Evolutionary conservation across 2,113 vertebrate species (phyloP).

Genomic region (Hippotragus niger): DNA sequence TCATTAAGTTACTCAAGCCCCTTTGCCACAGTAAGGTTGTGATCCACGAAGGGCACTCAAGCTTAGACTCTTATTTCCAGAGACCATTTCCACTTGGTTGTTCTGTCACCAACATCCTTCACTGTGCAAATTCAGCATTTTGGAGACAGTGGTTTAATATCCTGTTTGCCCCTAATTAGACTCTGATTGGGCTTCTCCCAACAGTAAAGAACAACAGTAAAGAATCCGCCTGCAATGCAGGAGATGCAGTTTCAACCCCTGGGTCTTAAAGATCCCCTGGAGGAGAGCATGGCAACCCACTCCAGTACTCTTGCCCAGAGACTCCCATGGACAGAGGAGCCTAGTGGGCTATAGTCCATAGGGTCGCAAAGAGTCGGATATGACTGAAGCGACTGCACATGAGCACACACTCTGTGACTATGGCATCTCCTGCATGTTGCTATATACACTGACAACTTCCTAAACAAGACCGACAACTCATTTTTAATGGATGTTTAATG

Average conservation of each 20-base stretch:
- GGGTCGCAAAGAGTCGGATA: neutral
- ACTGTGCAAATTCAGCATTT: neutral
- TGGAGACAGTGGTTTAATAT: neutral
- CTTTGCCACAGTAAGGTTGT: neutral
- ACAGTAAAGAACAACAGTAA: neutral
- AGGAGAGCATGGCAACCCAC: neutral
- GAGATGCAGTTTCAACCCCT: neutral
- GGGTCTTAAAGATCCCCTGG: neutral
- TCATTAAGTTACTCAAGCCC: neutral
- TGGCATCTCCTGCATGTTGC: neutral
- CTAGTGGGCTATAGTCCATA: neutral
- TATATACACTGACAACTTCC: neutral
- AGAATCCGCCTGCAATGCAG: neutral
- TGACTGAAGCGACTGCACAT: fast-evolving
- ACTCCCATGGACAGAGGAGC: neutral
- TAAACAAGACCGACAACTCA: neutral
- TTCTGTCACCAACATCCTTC: neutral
- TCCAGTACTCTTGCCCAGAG: neutral
- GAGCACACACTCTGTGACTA: neutral
- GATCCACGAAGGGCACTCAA: neutral
- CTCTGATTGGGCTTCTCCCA: neutral
- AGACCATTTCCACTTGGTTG: neutral
- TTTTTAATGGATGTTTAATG: neutral
- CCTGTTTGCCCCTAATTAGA: neutral
- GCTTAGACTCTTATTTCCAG: neutral